These are phyloP conservation scores for Eumaeus atala DNA, from an alignment of 1,140 invertebrate species.

Conservation along the genomic window DNA sequence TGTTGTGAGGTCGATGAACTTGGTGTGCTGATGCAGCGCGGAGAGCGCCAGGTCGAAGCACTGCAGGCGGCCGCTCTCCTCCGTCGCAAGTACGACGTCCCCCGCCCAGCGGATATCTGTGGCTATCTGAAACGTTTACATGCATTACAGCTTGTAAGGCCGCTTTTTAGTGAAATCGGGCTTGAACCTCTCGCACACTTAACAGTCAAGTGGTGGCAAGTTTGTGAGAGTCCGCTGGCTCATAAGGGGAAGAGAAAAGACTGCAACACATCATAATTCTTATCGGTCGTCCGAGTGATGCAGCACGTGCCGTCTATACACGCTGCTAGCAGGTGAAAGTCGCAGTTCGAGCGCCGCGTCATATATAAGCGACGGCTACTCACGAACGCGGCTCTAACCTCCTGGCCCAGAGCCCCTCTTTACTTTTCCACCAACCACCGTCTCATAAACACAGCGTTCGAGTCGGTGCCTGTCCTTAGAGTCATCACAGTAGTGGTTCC, in stretches of 20 bases:
- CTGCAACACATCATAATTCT: not conserved
- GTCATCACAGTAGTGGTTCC: too few relatives aligned
- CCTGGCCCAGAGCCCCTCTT: too few relatives aligned
- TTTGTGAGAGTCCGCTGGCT: too few relatives aligned
- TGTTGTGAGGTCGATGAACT: slow-evolving; percentile 47
- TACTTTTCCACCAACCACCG: too few relatives aligned
- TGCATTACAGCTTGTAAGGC: too few relatives aligned
- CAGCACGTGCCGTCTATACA: slow-evolving; percentile 60
- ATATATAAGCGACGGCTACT: slow-evolving; percentile 48
- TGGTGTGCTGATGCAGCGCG: slow-evolving; percentile 48
- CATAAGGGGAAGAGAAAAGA: not conserved
- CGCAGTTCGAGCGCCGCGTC: slow-evolving; percentile 46
- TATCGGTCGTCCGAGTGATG: slow-evolving; percentile 24
- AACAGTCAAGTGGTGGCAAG: too few relatives aligned
- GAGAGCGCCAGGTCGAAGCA: slow-evolving; percentile 55
- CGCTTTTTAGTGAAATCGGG: too few relatives aligned
- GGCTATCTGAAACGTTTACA: slow-evolving; percentile 53
- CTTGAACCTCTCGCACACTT: too few relatives aligned
- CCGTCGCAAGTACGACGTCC: slow-evolving; percentile 43
- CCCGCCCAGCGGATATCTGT: slow-evolving; percentile 54
- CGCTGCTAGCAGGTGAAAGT: too few relatives aligned
- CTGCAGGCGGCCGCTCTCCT: slow-evolving; percentile 51
- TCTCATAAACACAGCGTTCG: too few relatives aligned
- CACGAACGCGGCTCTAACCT: slow-evolving; percentile 54
- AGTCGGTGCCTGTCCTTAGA: too few relatives aligned